Conservation (phyloP, 2,113 vertebrate genomes). For the Microtus pennsylvanicus region DNA sequence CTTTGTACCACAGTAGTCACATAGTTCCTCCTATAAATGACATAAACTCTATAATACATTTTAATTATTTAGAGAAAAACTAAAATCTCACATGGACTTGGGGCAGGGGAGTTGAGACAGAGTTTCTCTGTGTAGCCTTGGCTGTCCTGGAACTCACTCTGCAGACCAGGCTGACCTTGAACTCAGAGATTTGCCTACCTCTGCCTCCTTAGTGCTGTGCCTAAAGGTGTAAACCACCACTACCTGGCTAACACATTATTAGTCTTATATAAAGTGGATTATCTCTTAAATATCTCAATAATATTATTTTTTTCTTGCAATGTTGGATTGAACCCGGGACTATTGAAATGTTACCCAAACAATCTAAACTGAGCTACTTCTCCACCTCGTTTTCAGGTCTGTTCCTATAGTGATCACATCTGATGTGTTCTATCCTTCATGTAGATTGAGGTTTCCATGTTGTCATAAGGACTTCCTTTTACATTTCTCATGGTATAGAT, state of each 20-base stretch:
- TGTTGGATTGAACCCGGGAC: not conserved
- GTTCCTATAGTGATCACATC: not conserved
- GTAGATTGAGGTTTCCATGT: not conserved
- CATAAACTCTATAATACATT: not conserved
- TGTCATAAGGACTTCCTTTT: not conserved
- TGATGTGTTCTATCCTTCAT: not conserved
- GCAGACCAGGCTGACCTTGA: too few species aligned
- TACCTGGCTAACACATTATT: not conserved
- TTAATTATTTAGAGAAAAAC: not conserved
- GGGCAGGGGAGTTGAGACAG: too few species aligned
- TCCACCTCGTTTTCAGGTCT: not conserved
- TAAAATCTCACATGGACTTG: too few species aligned
- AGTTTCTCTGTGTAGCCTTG: too few species aligned
- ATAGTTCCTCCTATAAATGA: not conserved
- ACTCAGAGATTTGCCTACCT: too few species aligned
- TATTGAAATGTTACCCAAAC: not conserved
- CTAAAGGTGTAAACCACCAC: too few species aligned
- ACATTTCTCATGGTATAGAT: not conserved
- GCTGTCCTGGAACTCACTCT: too few species aligned
- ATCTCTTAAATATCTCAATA: slow-evolving; percentile 9
- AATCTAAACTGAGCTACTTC: not conserved
- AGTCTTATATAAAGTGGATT: not conserved
- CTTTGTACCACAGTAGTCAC: not conserved
- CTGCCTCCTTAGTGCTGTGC: too few species aligned
- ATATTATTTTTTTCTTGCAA: not conserved